A percentile compares a stretch with the other conserved stretches of the same genome.
phyloP scores from a whole-genome alignment of 2,888 invertebrate genomes.

The Nemurella pictetii region DNA sequence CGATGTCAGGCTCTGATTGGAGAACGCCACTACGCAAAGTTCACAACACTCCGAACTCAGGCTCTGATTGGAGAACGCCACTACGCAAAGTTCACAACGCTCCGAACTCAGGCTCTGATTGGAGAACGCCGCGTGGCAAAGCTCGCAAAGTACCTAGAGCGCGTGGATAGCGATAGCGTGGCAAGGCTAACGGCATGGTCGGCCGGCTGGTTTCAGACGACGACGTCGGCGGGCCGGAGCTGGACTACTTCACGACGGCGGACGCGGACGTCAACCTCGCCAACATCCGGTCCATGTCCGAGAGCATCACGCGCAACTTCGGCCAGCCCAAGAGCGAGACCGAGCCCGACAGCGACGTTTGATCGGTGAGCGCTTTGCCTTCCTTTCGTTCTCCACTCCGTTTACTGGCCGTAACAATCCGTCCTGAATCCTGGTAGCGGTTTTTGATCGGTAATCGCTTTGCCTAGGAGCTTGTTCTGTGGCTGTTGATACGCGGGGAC shows the following conservation, averaged over 20 bases:
- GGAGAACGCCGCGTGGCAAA: no score
- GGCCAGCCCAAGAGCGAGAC: conserved; percentile 69
- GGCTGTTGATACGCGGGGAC: no score
- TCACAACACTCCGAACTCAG: no score
- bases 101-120: no score
- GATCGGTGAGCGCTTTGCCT: conserved; percentile 44
- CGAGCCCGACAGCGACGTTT: conserved; percentile 69
- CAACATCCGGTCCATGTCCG: conserved; percentile 74
- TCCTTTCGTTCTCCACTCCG: no score
- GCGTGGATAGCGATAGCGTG: neutral
- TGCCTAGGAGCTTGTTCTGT: no score
- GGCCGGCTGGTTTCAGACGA: conserved; percentile 28
- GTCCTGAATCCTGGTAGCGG: no score
- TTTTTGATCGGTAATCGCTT: no score
- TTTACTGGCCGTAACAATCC: no score
- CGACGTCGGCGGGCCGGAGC: conserved; percentile 40
- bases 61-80: no score
- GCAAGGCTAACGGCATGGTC: neutral
- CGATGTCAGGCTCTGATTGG: neutral
- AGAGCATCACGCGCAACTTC: conserved; percentile 75
- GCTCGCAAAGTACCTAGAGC: neutral
- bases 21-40: no score
- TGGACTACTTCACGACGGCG: conserved; percentile 41
- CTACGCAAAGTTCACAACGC: no score
- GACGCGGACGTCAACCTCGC: conserved; percentile 66